These are phyloP conservation scores for Agriopis leucophaearia DNA, from an alignment of 2,888 invertebrate species.

Conservation along the genomic window DNA sequence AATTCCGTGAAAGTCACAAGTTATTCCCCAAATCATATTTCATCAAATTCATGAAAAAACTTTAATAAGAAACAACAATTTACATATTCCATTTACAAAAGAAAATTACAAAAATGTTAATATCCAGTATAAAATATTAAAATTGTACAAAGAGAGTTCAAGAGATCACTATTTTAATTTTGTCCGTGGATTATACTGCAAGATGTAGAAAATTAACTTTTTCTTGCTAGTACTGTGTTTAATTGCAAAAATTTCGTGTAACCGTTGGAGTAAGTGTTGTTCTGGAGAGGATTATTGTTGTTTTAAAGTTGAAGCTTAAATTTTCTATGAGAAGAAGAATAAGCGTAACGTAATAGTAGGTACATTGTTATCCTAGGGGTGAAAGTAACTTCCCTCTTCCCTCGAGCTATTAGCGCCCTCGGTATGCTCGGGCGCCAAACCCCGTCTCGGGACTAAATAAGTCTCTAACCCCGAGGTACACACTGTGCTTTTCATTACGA, in stretches of 20 bases:
- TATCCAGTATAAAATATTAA: slow-evolving; percentile 20
- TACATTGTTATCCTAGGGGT: too few relatives aligned
- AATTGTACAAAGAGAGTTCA: slow-evolving; percentile 19
- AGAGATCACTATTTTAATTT: slow-evolving; percentile 18
- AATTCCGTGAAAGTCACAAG: background rate
- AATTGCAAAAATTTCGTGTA: slow-evolving; percentile 37
- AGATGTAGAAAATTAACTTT: slow-evolving; percentile 26
- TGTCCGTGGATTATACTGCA: background rate
- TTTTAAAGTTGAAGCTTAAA: slow-evolving; percentile 28
- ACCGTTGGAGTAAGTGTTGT: slow-evolving; percentile 30
- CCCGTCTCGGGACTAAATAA: too few relatives aligned
- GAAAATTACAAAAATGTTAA: slow-evolving; percentile 37
- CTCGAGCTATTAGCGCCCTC: too few relatives aligned
- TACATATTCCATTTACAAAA: slow-evolving; percentile 33
- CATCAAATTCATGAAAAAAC: slow-evolving; percentile 18
- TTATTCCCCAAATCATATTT: slow-evolving; percentile 11
- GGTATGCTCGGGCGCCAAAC: too few relatives aligned
- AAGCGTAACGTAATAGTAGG: background rate
- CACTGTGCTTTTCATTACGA: too few relatives aligned
- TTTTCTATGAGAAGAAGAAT: slow-evolving; percentile 9
- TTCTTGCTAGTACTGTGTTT: slow-evolving; percentile 13
- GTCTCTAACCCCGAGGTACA: too few relatives aligned
- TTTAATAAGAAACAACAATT: slow-evolving; percentile 32
- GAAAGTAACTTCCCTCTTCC: too few relatives aligned
- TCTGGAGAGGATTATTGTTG: slow-evolving; percentile 22